phyloP scores from a whole-genome alignment of 2,888 invertebrate species.

The Polyommatus icarus region DNA sequence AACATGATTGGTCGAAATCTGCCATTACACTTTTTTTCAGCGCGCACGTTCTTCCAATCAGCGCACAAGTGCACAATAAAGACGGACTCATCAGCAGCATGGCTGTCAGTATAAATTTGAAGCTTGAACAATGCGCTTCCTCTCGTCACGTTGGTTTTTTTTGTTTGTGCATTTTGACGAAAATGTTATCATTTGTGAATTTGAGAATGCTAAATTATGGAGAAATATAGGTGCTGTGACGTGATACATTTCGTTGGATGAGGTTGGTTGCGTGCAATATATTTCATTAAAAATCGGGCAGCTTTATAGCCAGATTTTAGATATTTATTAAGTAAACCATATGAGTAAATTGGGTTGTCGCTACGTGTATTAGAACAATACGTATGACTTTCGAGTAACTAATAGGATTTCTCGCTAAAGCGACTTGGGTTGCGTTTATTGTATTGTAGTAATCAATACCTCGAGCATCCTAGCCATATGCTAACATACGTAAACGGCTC shows the following conservation, averaged over 20 bases:
- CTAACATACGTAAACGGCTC: constrained; percentile 67
- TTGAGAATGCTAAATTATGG: constrained; percentile 75
- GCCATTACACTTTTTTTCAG: constrained; percentile 61
- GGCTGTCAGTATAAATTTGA: constrained; percentile 99
- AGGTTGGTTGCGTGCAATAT: constrained; percentile 54
- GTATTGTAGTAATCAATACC: constrained; percentile 59
- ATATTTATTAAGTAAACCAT: neutral
- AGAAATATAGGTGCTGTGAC: constrained; percentile 78
- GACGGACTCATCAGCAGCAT: constrained; percentile 92
- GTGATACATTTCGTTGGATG: constrained; percentile 63
- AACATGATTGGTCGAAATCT: constrained; percentile 58
- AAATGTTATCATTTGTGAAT: constrained; percentile 79
- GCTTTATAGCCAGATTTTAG: constrained; percentile 2
- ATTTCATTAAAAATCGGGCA: neutral
- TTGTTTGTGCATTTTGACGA: constrained; percentile 77
- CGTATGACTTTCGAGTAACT: constrained; percentile 23
- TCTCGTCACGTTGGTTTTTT: constrained; percentile 85
- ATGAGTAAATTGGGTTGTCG: neutral
- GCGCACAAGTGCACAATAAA: constrained; percentile 86
- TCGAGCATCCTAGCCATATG: constrained; percentile 66
- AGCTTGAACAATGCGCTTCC: constrained; percentile 91
- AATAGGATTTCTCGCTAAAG: constrained; percentile 21
- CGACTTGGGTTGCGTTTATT: constrained; percentile 41
- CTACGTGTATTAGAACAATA: neutral
- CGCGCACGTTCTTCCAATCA: constrained; percentile 80